Conservation (phyloP, 1,140 invertebrate genomes). For the Lasioglossum albipes region DNA sequence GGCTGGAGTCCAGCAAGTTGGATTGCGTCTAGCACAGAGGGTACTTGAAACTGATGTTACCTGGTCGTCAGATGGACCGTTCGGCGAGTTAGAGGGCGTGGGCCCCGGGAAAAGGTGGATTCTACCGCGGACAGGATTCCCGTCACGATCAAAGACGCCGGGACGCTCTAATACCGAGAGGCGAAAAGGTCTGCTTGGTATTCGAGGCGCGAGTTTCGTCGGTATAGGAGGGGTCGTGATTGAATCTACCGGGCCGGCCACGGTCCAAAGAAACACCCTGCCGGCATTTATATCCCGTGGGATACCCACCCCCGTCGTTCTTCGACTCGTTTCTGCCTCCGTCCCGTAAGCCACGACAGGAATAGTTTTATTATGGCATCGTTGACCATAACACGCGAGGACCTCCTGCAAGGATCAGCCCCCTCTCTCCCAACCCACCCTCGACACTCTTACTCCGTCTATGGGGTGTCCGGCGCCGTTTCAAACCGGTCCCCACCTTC, state of each 20-base stretch:
- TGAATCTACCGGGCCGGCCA: conserved; percentile 68
- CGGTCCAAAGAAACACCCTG: conserved; percentile 68
- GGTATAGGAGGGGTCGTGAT: conserved; percentile 71
- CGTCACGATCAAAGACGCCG: conserved; percentile 68
- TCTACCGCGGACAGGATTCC: conserved; percentile 45
- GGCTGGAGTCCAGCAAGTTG: too few relatives aligned
- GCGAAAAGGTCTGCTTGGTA: conserved; percentile 68
- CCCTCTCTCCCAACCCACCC: not conserved
- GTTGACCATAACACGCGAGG: conserved; percentile 63
- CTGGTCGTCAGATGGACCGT: not conserved
- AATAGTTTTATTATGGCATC: conserved; percentile 74
- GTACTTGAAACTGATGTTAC: not conserved
- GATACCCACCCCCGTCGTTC: conserved; percentile 29
- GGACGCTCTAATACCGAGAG: conserved; percentile 58
- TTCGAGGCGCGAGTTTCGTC: conserved; percentile 66
- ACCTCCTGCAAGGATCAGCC: conserved; percentile 23
- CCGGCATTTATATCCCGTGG: conserved; percentile 70
- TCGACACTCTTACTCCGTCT: not conserved
- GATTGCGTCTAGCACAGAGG: not conserved
- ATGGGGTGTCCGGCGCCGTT: not conserved
- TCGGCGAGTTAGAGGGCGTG: not conserved
- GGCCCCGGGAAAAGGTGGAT: conserved; percentile 37
- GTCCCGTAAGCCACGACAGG: conserved; percentile 50
- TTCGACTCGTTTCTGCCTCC: not conserved
- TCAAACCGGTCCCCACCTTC: not conserved